Percentiles rank a stretch among this genome's conserved stretches.
These are phyloP conservation scores for Eupithecia subumbrata DNA, from an alignment of 2,888 invertebrate species.

Conservation along the genomic window DNA sequence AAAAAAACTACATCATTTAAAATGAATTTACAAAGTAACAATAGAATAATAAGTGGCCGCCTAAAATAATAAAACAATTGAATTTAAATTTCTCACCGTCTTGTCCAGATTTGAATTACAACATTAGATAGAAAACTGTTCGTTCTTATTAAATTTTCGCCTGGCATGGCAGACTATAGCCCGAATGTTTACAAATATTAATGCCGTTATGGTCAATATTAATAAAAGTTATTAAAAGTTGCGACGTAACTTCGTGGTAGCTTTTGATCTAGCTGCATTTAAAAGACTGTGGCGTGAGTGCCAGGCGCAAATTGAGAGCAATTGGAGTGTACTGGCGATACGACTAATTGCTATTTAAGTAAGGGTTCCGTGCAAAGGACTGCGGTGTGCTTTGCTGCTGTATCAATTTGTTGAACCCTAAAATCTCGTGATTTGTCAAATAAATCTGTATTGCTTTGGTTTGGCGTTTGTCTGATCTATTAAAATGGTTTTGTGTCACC, in stretches of 20 bases:
- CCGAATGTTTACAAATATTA: no score
- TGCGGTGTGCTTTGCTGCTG: conserved; percentile 33
- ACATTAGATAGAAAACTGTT: not conserved
- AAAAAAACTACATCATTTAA: not conserved
- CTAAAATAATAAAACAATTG: not conserved
- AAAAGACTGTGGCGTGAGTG: conserved; percentile 23
- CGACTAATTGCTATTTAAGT: conserved; percentile 40
- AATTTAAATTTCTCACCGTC: not conserved
- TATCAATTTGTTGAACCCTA: conserved; percentile 31
- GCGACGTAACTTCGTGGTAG: not conserved
- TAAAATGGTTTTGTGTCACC: not conserved
- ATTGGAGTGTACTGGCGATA: conserved; percentile 37
- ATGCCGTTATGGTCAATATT: not conserved
- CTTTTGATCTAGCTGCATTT: conserved; percentile 11
- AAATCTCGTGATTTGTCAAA: conserved; percentile 17
- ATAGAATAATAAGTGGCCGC: not conserved
- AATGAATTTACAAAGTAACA: not conserved
- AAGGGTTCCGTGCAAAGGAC: conserved; percentile 35
- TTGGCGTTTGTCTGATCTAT: not conserved
- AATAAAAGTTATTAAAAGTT: not conserved
- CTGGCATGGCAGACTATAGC: not conserved
- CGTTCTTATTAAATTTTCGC: not conserved
- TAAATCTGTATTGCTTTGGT: not conserved
- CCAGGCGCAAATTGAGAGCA: conserved; percentile 38
- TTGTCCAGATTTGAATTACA: not conserved